Conservation (phyloP, 30 jellyfish, hydroid and myxozoan genomes). For the Aurelia aurita region DNA sequence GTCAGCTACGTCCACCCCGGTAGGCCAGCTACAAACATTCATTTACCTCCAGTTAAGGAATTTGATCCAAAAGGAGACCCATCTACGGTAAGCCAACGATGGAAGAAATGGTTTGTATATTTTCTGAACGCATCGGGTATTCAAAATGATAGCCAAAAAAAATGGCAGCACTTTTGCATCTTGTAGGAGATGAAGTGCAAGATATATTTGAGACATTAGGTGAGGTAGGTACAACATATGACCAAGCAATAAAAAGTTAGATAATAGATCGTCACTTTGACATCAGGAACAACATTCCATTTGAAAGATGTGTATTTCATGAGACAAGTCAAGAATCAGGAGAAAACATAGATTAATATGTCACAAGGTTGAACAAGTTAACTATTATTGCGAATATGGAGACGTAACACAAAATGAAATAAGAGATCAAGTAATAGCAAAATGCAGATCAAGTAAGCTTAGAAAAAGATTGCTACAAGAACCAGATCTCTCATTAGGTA, state of each 20-base stretch:
- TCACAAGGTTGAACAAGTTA: no score
- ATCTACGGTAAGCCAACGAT: neutral
- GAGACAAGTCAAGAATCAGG: no score
- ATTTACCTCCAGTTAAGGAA: no score
- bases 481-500: neutral
- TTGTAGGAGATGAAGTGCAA: conserved; percentile 52
- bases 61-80: no score
- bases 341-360: no score
- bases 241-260: conserved; percentile 35
- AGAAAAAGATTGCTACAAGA: conserved; percentile 55
- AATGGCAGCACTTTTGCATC: conserved; percentile 40
- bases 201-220: conserved; percentile 51
- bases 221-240: conserved; percentile 47
- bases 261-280: conserved; percentile 1
- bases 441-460: neutral
- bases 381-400: no score
- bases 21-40: no score
- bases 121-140: neutral
- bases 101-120: conserved; percentile 23
- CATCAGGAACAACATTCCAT: conserved; percentile 26
- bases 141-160: conserved; percentile 45
- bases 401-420: no score
- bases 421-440: no score
- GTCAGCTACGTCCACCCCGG: no score
- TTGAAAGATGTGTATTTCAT: conserved; percentile 46